Evolutionary conservation across 64 coral and sea anemone species (phyloP), one percentile per base, ranked within the genome.

Genomic region (Montipora efflorescens): DNA sequence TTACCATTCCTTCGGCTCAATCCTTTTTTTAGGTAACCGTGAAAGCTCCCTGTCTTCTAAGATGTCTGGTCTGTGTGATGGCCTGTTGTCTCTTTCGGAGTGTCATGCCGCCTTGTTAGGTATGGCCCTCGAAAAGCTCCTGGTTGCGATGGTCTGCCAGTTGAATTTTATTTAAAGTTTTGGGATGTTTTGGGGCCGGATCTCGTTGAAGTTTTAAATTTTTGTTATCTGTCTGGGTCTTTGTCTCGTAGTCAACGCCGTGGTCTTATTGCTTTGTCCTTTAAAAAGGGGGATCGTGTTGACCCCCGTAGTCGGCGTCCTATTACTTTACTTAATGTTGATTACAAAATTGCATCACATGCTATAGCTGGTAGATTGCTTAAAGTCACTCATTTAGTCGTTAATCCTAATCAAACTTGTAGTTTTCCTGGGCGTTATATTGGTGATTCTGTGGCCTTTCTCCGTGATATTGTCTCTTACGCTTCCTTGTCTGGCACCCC

Each of bases 301-400:
- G 70, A 74, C 22, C n/a, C 70, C 25, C 70, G 70, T 5, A 88
- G 59, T 15, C 77, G 87, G 87, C 67, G 87, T 10, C 87, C 87
- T 14, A 88, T 88, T 22, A 76, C 69, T 20, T 48, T 88, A 21
- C 47, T 76, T 1, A 88, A 88, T 15, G 28, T 52, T 9, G 87
- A 88, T 25, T 76, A 88, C n/a, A 88, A 88, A 74, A 53, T 88
- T 14, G 11, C 70, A 2, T 57, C 53, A 57, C 74, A 0, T 9
- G 47, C 74, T 9, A 44, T 89, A 2, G 12, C 67, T 11, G 50
- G 4, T 16, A 36, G 36, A 44, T 44, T 76, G 5, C 43, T 44
- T 14, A 76, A 76, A 47, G 74, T 76, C 15, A 0, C 48, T 14
- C 28, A 14, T 46, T 5, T 44, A 76, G 25, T 76, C 11, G 36